These are phyloP conservation scores for Phalacrocorax pelagicus DNA, from an alignment of 2,113 vertebrate genomes.

Conservation along the genomic window DNA sequence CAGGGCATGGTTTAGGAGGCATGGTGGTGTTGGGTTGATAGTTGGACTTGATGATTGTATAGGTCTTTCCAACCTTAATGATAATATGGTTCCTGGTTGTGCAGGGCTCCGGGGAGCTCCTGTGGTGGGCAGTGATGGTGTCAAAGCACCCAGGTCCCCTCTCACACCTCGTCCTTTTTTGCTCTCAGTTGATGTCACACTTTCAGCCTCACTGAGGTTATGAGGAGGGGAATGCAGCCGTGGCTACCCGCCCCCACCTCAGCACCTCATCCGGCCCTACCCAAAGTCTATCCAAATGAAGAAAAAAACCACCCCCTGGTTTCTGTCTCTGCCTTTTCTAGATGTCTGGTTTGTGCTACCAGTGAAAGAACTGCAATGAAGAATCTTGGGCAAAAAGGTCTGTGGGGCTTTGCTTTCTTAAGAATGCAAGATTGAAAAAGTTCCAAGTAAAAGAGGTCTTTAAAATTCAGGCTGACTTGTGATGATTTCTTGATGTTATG, in stretches of 20 bases:
- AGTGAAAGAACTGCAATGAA: background rate
- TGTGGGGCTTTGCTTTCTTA: background rate
- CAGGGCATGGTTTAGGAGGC: too few relatives aligned
- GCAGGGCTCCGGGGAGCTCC: background rate
- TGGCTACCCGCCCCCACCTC: rapidly evolving
- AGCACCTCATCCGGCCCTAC: background rate
- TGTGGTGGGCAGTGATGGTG: too few relatives aligned
- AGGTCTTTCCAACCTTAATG: too few relatives aligned
- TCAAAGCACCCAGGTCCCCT: too few relatives aligned
- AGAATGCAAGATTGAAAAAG: background rate
- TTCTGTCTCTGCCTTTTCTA: background rate
- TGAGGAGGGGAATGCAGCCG: background rate
- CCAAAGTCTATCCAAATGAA: background rate
- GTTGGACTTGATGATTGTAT: too few relatives aligned
- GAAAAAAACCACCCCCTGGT: rapidly evolving
- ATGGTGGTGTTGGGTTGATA: too few relatives aligned
- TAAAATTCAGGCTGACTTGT: background rate
- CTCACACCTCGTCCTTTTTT: rapidly evolving
- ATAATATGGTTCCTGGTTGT: background rate
- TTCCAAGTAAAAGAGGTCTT: background rate
- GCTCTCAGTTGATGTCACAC: too few relatives aligned
- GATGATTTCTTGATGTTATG: background rate
- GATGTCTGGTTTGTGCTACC: rapidly evolving
- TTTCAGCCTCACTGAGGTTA: background rate
- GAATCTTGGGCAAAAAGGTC: background rate